These are phyloP conservation scores for Polyommatus iphigenia DNA, from an alignment of 2,888 invertebrate genomes.

Conservation along the genomic window DNA sequence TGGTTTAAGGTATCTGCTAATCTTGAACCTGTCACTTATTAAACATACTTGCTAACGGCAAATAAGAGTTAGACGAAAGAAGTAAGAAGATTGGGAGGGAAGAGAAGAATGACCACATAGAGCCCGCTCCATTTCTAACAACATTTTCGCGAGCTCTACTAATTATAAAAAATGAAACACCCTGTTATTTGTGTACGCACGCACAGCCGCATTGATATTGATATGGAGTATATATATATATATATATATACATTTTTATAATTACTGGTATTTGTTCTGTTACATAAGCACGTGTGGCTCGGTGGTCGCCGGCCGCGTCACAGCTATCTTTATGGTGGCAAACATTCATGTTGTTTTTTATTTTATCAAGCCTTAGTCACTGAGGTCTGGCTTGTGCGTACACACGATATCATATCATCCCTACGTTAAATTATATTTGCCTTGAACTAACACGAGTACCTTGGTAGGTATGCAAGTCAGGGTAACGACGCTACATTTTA, in stretches of 20 bases:
- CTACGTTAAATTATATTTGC: slow-evolving; percentile 62
- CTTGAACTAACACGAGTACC: slow-evolving; percentile 49
- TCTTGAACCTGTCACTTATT: too few relatives aligned
- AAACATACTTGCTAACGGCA: too few relatives aligned
- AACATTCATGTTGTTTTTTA: slow-evolving; percentile 65
- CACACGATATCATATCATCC: slow-evolving; percentile 64
- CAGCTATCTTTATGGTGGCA: slow-evolving; percentile 73
- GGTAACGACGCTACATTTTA: background rate
- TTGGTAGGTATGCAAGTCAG: slow-evolving; percentile 46
- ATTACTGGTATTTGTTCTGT: slow-evolving; percentile 50
- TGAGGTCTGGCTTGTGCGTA: slow-evolving; percentile 55
- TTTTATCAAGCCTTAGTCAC: slow-evolving; percentile 69
- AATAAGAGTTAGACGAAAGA: too few relatives aligned
- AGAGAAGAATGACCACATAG: background rate
- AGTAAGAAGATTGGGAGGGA: background rate
- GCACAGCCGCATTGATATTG: background rate
- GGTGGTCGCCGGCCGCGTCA: slow-evolving; percentile 63
- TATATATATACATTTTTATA: background rate
- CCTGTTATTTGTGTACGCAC: background rate
- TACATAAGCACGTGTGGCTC: slow-evolving; percentile 57
- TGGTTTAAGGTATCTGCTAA: background rate
- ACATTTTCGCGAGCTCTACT: background rate
- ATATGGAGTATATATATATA: background rate
- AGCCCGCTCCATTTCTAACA: background rate
- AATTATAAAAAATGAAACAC: background rate